A percentile compares a stretch with the other conserved stretches of the same genome.
These are phyloP conservation scores for Euthynnus affinis DNA, from an alignment of 2,797 vertebrate genomes.

Conservation along the genomic window DNA sequence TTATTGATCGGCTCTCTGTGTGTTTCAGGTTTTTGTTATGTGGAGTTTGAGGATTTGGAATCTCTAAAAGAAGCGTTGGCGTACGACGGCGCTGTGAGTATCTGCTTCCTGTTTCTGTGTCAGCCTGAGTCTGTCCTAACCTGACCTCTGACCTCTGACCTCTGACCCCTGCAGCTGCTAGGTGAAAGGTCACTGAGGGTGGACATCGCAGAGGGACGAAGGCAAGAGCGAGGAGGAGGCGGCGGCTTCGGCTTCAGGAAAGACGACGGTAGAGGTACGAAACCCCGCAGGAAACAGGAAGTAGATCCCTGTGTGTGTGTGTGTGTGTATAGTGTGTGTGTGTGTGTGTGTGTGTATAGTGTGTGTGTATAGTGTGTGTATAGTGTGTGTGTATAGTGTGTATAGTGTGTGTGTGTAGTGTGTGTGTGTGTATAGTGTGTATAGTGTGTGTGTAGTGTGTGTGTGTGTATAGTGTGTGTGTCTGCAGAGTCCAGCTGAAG, in stretches of 20 bases:
- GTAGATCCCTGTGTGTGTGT: background rate
- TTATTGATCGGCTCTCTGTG: too few relatives aligned
- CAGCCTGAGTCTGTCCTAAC: background rate
- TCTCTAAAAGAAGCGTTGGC: slow-evolving; percentile 98
- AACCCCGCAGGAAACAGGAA: background rate
- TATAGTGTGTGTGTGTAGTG: too few relatives aligned
- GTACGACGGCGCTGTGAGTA: slow-evolving; percentile 96
- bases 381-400: too few relatives aligned
- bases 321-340: too few relatives aligned
- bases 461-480: too few relatives aligned
- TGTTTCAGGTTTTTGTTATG: slow-evolving; percentile 96
- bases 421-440: too few relatives aligned
- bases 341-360: too few relatives aligned
- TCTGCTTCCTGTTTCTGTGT: background rate
- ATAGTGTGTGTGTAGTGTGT: too few relatives aligned
- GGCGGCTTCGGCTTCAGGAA: slow-evolving; percentile 95
- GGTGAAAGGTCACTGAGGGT: slow-evolving; percentile 93
- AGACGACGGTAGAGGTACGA: slow-evolving; percentile 92
- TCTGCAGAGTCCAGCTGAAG: too few relatives aligned
- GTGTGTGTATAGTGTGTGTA: too few relatives aligned
- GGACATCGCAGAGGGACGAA: slow-evolving; percentile 98
- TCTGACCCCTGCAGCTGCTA: slow-evolving; percentile 87
- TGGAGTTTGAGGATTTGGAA: slow-evolving; percentile 98
- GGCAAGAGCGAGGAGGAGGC: slow-evolving; percentile 90
- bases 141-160: slow-evolving; percentile 55